Conservation (phyloP, 1,140 invertebrate species). For the Choristoneura fumiferana region DNA sequence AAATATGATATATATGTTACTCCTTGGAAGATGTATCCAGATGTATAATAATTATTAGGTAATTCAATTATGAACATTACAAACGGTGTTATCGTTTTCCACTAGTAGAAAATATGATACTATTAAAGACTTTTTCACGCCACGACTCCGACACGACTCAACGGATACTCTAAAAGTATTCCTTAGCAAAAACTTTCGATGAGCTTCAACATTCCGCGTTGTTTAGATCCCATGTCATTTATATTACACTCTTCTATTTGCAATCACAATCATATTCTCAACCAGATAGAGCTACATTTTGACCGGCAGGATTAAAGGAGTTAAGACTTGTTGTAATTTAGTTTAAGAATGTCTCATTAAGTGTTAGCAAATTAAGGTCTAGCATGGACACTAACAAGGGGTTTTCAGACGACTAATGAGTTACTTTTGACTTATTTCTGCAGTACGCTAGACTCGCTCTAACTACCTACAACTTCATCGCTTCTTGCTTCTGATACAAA, state of each 20-base stretch:
- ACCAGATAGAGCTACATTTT: slow-evolving; percentile 30
- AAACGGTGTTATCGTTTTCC: too few species aligned
- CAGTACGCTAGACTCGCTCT: too few species aligned
- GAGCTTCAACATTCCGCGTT: slow-evolving; percentile 53
- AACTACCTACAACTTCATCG: too few species aligned
- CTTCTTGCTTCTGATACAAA: too few species aligned
- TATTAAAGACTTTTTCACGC: too few species aligned
- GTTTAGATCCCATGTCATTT: slow-evolving; percentile 54
- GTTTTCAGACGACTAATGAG: too few species aligned
- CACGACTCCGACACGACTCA: slow-evolving; percentile 30
- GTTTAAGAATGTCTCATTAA: slow-evolving; percentile 36
- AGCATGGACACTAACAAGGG: not conserved
- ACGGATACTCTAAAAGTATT: slow-evolving; percentile 34
- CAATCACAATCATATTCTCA: slow-evolving; percentile 22
- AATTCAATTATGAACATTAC: too few species aligned
- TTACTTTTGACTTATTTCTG: too few species aligned
- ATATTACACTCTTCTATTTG: slow-evolving; percentile 34
- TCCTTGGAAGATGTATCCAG: too few species aligned
- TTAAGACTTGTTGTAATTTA: not conserved
- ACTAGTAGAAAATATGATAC: too few species aligned
- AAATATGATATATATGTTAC: too few species aligned
- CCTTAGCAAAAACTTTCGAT: slow-evolving; percentile 49
- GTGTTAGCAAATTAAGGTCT: slow-evolving; percentile 38
- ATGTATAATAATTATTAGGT: too few species aligned
- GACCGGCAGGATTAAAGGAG: not conserved